Conservation (phyloP, 2,888 invertebrate genomes). For the Kuschelorhynchus macadamiae region DNA sequence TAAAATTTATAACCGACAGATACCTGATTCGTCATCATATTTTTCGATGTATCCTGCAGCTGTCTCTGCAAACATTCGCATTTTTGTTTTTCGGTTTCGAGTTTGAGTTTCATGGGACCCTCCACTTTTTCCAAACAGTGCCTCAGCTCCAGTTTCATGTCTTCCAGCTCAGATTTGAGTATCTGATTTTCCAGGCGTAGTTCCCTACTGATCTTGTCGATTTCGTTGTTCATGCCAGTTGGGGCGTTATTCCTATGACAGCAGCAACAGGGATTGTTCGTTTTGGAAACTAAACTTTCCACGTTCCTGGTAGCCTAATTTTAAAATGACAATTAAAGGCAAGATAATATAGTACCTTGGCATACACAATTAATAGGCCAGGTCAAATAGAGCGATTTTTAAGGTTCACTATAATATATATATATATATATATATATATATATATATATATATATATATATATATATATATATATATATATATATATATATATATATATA, state of each 20-base stretch:
- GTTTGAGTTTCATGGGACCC: conserved; percentile 62
- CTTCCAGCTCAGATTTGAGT: conserved; percentile 63
- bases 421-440: too few relatives aligned
- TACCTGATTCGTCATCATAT: conserved; percentile 52
- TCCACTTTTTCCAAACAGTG: conserved; percentile 64
- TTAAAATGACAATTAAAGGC: too few relatives aligned
- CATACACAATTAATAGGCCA: too few relatives aligned
- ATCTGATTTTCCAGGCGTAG: conserved; percentile 61
- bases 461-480: too few relatives aligned
- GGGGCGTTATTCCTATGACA: conserved; percentile 5
- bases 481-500: too few relatives aligned
- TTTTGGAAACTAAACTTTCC: conserved; percentile 10
- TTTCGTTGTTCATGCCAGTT: conserved; percentile 42
- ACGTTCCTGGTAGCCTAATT: conserved; percentile 30
- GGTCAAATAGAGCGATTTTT: too few relatives aligned
- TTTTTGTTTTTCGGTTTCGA: conserved; percentile 58
- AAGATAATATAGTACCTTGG: too few relatives aligned
- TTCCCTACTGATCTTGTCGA: conserved; percentile 57
- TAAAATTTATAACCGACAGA: too few relatives aligned
- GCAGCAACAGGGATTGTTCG: conserved; percentile 10
- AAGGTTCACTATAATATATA: too few relatives aligned
- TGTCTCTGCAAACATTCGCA: conserved; percentile 61
- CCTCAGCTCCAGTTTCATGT: conserved; percentile 63
- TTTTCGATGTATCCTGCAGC: conserved; percentile 56
- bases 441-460: too few relatives aligned